Conservation (phyloP, 92 coral and sea anemone genomes). For the Porites rus region DNA sequence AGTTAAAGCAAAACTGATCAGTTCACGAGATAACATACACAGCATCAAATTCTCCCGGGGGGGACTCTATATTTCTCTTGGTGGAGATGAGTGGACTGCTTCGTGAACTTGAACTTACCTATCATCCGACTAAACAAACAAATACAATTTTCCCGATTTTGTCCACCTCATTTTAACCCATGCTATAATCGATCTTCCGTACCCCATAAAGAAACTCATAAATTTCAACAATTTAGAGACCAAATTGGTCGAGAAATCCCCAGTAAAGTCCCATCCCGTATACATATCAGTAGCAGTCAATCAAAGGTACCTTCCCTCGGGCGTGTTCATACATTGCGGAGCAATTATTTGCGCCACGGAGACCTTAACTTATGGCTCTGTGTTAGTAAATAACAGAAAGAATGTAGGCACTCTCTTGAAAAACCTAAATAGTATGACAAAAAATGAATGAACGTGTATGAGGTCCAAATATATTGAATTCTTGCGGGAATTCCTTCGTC, state of each 20-base stretch:
- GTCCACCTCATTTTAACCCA: too few species aligned
- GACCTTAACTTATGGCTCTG: background rate
- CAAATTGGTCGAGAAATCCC: too few species aligned
- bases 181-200: too few species aligned
- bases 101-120: background rate
- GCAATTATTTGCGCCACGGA: slow-evolving; percentile 13
- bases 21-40: background rate
- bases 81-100: background rate
- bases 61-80: background rate
- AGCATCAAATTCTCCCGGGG: background rate
- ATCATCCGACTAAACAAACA: background rate
- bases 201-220: too few species aligned
- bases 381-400: background rate
- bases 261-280: background rate
- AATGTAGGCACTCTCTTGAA: background rate
- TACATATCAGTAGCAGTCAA: background rate
- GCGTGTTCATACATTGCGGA: background rate
- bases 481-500: background rate
- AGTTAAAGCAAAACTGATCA: background rate
- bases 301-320: background rate
- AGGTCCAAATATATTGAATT: background rate
- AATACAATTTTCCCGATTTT: background rate
- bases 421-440: background rate
- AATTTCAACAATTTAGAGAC: too few species aligned
- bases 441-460: background rate